Conservation (phyloP, 2,888 invertebrate species). For the Psococerastis gibbosa region DNA sequence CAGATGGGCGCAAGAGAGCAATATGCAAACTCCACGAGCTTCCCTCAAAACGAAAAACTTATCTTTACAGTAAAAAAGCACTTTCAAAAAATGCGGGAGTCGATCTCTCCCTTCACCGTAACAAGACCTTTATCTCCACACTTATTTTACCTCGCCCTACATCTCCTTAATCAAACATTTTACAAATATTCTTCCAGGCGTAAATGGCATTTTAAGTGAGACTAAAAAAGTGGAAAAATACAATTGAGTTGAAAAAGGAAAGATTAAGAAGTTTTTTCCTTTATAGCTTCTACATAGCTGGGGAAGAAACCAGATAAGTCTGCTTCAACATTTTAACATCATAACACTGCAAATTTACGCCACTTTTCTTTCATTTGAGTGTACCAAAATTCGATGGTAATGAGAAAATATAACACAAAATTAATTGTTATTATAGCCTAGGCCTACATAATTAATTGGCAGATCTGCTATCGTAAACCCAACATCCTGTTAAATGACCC, state of each 20-base stretch:
- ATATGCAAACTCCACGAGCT: neutral
- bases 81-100: conserved; percentile 8
- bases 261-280: conserved; percentile 10
- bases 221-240: conserved; percentile 11
- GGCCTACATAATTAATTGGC: too few relatives aligned
- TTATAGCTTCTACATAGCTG: too few relatives aligned
- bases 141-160: neutral
- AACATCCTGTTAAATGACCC: too few relatives aligned
- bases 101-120: neutral
- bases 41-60: conserved; percentile 6
- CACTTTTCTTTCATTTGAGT: too few relatives aligned
- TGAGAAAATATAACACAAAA: too few relatives aligned
- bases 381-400: too few relatives aligned
- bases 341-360: too few relatives aligned
- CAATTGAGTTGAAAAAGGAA: conserved; percentile 11
- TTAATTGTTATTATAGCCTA: too few relatives aligned
- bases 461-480: too few relatives aligned
- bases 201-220: conserved; percentile 11
- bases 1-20: too few relatives aligned
- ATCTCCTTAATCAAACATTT: neutral
- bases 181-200: conserved; percentile 8
- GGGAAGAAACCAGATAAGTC: too few relatives aligned
- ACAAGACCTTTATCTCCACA: neutral
- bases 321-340: too few relatives aligned
- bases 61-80: conserved; percentile 11